These are phyloP conservation scores for Beris morrisii DNA, from an alignment of 2,888 invertebrate species.

Conservation along the genomic window DNA sequence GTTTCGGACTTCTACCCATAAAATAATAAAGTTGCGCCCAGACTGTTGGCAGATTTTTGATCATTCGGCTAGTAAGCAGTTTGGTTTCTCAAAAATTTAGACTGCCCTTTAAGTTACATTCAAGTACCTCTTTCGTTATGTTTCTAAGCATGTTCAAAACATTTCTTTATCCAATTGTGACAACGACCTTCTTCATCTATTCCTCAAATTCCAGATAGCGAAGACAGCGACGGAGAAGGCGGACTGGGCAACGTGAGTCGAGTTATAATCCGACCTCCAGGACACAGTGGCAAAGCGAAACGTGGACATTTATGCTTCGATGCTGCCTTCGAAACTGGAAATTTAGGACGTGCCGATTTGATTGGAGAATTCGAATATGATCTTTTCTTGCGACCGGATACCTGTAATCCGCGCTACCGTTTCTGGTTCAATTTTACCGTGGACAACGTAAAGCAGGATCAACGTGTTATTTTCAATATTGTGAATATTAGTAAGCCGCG, in stretches of 20 bases:
- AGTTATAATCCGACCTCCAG: slow-evolving; percentile 83
- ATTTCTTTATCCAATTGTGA: too few species aligned
- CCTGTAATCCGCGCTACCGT: slow-evolving; percentile 87
- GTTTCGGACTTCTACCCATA: too few species aligned
- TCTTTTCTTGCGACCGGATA: slow-evolving; percentile 93
- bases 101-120: too few species aligned
- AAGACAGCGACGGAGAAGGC: slow-evolving; percentile 91
- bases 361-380: slow-evolving; percentile 95
- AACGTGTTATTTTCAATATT: slow-evolving; percentile 94
- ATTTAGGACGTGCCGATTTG: slow-evolving; percentile 92
- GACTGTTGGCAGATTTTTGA: too few species aligned
- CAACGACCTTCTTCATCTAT: too few species aligned
- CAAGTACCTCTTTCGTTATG: too few species aligned
- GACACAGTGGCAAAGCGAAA: slow-evolving; percentile 93
- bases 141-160: too few species aligned
- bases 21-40: too few species aligned
- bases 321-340: slow-evolving; percentile 95
- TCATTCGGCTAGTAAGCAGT: too few species aligned
- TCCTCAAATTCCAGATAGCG: slow-evolving; percentile 67
- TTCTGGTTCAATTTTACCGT: slow-evolving; percentile 99
- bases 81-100: too few species aligned
- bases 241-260: slow-evolving; percentile 91
- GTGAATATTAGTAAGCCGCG: slow-evolving; percentile 94
- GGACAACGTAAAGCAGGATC: slow-evolving; percentile 91
- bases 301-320: slow-evolving; percentile 96